Evolutionary conservation across 64 coral and sea anemone genomes (phyloP).

Genomic region (Trachythela sp.): DNA sequence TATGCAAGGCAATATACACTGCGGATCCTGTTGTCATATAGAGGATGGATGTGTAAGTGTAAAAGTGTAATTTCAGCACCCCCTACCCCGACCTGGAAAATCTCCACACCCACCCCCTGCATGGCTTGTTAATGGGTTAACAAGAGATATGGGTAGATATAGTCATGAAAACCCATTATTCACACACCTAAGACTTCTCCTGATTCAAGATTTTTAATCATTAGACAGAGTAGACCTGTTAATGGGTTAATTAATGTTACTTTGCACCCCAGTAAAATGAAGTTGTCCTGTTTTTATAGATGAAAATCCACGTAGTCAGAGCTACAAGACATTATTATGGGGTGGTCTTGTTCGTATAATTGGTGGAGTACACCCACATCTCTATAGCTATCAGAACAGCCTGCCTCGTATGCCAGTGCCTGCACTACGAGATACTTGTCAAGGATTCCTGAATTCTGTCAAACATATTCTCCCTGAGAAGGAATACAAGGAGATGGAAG

Average conservation of each 20-base stretch:
- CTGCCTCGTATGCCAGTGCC: constrained; percentile 90
- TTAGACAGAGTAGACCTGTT: neutral
- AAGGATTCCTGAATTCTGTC: constrained; percentile 63
- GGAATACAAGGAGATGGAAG: constrained; percentile 78
- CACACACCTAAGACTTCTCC: no score
- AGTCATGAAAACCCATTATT: no score
- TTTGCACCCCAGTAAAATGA: no score
- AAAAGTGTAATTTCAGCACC: no score
- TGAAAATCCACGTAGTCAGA: constrained; percentile 77
- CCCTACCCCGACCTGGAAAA: no score
- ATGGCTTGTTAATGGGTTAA: no score
- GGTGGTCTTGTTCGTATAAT: constrained; percentile 66
- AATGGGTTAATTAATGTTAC: no score
- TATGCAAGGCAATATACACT: constrained; percentile 75
- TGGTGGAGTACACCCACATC: constrained; percentile 60
- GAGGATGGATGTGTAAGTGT: constrained; percentile 97
- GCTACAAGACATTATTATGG: constrained; percentile 71
- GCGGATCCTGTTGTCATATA: constrained; percentile 70
- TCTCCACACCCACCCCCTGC: no score
- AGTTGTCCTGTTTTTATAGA: constrained; percentile 53
- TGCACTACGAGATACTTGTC: constrained; percentile 60
- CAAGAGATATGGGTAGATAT: no score
- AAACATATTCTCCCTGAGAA: constrained; percentile 51
- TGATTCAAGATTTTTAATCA: no score
- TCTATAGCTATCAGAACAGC: constrained; percentile 91